Evolutionary conservation across 37 sponge, comb jelly and placozoan species (phyloP), one percentile per base, ranked within the genome.

Genomic region (Haliclona indistincta): DNA sequence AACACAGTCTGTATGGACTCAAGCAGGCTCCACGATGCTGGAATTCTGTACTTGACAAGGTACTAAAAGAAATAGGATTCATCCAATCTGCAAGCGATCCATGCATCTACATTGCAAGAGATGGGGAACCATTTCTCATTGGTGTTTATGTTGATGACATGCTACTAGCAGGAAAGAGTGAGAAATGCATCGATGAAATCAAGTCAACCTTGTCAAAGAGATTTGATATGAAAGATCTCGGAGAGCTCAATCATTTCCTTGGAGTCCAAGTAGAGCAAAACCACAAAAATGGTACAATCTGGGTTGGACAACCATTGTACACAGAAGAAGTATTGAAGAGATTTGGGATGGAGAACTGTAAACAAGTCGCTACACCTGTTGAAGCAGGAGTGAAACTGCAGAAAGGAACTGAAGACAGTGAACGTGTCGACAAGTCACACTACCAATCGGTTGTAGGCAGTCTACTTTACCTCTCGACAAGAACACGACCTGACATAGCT

Each of bases 141-240:
- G 80, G 74, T 74, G 80, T 85, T 37, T 85, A 85, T 66, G 81
- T 78, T 2, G 79, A 85, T 68, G 86, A 85, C 74, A 65, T 85
- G 22, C 35, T 78, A 4, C 22, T 78, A 15, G 80, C 73, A 37
- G 68, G 71, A 73, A 61, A 73, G 53, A 68, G 37, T 36, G 44
- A 78, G 22, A 32, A 64, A 17, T 35, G 71, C 38, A 39, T 85
- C 19, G 64, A 54, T 4, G 68, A 85, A 65, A 68, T 85, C 49
- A 85, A 85, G 69, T 19, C 52, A 25, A 49, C 33, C 17, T 67
- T 85, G 52, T 73, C 79, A 15, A 56, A 26, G 3, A 1, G 72
- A 65, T 85, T 78, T 43, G n/a, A 73, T 37, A 35, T 82, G 11
- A 82, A 82, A 38, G 83, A 82, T 66, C 53, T 81, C 5, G 81